Conservation (phyloP, 2,888 invertebrate species). For the Lissocephala sabroskyi region DNA sequence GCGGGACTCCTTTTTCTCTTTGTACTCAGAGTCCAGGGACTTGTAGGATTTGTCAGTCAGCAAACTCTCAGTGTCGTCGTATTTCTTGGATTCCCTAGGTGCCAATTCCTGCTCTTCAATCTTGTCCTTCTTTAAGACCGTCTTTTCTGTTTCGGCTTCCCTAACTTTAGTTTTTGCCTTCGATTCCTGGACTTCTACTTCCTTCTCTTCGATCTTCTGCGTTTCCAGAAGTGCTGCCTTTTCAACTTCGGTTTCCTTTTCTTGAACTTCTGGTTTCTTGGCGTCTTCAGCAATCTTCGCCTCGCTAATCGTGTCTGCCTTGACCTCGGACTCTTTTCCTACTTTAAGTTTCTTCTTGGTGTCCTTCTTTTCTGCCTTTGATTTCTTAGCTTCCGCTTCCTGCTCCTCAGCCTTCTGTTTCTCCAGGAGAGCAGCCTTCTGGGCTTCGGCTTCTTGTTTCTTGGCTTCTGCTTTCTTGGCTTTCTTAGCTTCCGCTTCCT, state of each 20-base stretch:
- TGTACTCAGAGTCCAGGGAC: constrained; percentile 52
- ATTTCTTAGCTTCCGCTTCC: constrained; percentile 8
- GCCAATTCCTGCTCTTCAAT: constrained; percentile 9
- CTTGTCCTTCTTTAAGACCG: constrained; percentile 5
- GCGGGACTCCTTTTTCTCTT: constrained; percentile 52
- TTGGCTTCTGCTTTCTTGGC: constrained; percentile 2
- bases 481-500: constrained; percentile 5
- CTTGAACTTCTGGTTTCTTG: background rate
- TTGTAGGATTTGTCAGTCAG: constrained; percentile 15
- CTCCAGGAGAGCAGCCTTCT: constrained; percentile 1
- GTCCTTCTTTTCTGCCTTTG: constrained; percentile 9
- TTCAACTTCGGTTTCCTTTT: constrained; percentile 12
- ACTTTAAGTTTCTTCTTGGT: background rate
- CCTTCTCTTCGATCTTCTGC: constrained; percentile 2
- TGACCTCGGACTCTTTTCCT: constrained; percentile 9
- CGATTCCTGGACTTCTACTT: background rate
- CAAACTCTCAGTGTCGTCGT: background rate
- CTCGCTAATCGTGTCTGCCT: constrained; percentile 1
- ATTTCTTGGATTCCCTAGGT: background rate
- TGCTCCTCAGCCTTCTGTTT: constrained; percentile 13
- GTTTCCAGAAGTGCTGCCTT: constrained; percentile 7
- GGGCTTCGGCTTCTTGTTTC: constrained; percentile 1
- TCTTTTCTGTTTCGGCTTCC: constrained; percentile 13
- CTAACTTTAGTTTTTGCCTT: no score
- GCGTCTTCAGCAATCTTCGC: background rate